These are phyloP conservation scores for Drosophila grimshawi DNA, from an alignment of 1,140 invertebrate genomes.

Conservation along the genomic window DNA sequence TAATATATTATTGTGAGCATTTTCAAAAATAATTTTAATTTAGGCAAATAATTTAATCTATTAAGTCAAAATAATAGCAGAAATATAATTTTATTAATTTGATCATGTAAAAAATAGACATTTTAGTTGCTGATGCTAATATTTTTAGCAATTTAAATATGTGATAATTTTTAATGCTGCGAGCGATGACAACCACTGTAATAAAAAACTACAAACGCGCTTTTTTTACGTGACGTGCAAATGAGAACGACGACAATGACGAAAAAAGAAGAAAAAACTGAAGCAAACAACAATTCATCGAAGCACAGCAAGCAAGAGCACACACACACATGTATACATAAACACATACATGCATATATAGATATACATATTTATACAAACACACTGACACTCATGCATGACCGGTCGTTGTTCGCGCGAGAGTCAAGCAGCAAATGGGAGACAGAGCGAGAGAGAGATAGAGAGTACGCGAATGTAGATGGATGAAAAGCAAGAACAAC, in stretches of 20 bases:
- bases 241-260: constrained; percentile 56
- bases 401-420: constrained; percentile 47
- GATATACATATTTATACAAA: constrained; percentile 6
- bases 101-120: too few relatives aligned
- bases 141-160: neutral
- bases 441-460: too few relatives aligned
- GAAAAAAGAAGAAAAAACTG: constrained; percentile 41
- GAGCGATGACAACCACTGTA: constrained; percentile 22
- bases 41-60: too few relatives aligned
- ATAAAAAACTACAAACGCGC: constrained; percentile 63
- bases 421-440: constrained; percentile 36
- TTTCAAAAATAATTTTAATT: too few relatives aligned
- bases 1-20: too few relatives aligned
- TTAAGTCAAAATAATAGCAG: too few relatives aligned
- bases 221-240: constrained; percentile 70
- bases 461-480: constrained; percentile 33
- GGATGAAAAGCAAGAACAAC: constrained; percentile 45
- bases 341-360: neutral
- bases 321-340: constrained; percentile 29
- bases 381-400: constrained; percentile 35
- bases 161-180: neutral
- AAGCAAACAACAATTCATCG: constrained; percentile 60
- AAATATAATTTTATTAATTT: too few relatives aligned
- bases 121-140: neutral
- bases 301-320: constrained; percentile 39